Evolutionary conservation across 1,140 invertebrate genomes (phyloP).

Genomic region (Anastrepha obliqua): DNA sequence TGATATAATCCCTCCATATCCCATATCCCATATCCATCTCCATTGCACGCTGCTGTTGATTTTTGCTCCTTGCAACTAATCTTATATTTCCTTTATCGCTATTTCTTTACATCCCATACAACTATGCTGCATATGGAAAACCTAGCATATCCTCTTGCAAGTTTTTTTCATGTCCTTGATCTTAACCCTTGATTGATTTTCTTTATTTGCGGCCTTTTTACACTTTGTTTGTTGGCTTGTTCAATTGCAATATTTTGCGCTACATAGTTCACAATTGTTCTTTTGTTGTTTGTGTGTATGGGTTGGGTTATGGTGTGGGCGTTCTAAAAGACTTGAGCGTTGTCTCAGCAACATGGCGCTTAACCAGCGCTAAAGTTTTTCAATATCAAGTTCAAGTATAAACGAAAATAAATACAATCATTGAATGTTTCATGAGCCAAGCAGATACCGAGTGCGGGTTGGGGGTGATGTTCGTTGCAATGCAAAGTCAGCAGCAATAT

Average conservation of each 20-base stretch:
- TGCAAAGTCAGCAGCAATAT: too few species aligned
- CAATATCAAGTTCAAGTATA: conserved; percentile 50
- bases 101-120: background rate
- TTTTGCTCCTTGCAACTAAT: background rate
- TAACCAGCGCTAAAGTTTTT: conserved; percentile 31
- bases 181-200: conserved; percentile 18
- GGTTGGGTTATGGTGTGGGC: background rate
- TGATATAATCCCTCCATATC: background rate
- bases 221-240: background rate
- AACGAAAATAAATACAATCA: conserved; percentile 42
- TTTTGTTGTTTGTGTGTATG: conserved; percentile 12
- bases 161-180: conserved; percentile 11
- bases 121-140: background rate
- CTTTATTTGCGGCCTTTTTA: conserved; percentile 15
- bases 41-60: background rate
- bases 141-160: conserved; percentile 21
- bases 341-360: background rate
- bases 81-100: background rate
- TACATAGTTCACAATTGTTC: conserved; percentile 17
- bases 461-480: background rate
- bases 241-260: conserved; percentile 29
- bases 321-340: background rate
- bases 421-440: background rate
- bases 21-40: background rate
- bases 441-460: background rate